These are phyloP conservation scores for Dicrurus megarhynchus DNA, from an alignment of 2,113 vertebrate species.

Conservation along the genomic window DNA sequence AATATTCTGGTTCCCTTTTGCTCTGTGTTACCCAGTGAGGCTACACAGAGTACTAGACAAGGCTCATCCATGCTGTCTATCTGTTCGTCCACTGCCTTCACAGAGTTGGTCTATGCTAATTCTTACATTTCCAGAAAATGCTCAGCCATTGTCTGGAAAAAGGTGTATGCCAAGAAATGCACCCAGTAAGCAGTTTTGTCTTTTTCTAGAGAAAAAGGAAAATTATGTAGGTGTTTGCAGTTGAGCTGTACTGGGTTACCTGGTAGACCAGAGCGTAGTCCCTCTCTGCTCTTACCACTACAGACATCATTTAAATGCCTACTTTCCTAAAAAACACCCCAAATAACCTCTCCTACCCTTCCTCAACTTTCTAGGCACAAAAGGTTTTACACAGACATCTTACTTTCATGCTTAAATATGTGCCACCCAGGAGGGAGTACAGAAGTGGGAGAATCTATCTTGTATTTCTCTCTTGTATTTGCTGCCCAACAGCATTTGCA, in stretches of 20 bases:
- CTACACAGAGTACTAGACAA: not conserved
- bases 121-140: not conserved
- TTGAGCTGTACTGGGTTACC: not conserved
- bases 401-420: not conserved
- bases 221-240: not conserved
- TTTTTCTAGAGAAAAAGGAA: not conserved
- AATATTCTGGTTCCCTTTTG: not conserved
- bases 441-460: not conserved
- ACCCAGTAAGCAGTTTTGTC: not conserved
- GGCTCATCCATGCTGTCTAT: too few relatives aligned
- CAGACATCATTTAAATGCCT: not conserved
- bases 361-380: not conserved
- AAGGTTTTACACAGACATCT: not conserved
- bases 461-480: not conserved
- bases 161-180: accelerated
- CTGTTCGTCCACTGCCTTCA: not conserved
- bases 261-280: not conserved
- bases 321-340: not conserved
- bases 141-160: not conserved
- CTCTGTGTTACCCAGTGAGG: not conserved
- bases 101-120: not conserved
- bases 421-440: not conserved
- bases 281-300: not conserved
- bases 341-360: not conserved
- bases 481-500: not conserved